Base-by-base conservation (phyloP, 1,140 invertebrate species). In the Pogonomyrmex barbatus region DNA sequence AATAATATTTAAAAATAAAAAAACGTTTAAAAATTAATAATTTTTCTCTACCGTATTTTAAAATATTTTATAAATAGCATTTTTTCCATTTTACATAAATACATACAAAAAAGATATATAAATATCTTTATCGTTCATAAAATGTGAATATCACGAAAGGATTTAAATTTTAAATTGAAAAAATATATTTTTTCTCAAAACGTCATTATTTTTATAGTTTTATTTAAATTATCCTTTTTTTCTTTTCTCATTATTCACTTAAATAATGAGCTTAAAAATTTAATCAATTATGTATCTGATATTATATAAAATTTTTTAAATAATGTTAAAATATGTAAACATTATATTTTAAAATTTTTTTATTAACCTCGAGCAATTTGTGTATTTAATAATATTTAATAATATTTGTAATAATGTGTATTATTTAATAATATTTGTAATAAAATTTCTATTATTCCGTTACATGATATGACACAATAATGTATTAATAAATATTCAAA, bases 271-370 rank as follows among this genome's bases (percentile, higher is more conserved):
- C 36, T 65, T 65, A 39, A 63, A 39, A 63, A 65, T 63, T 39
- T 63, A 42, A 65, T n/a, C 2, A 65, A 42, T 67, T 42, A 42
- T 42, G 3, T 42, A 67, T n/a, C 2, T 45, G 8, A 67, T 24
- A 67, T 9, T 67, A 67, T n/a, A n/a, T n/a, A 45, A 67, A 67
- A 67, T 45, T 67, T 4, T 10, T 24, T 45, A 12, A 67, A 45
- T 65, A 5, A 67, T 24, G 24, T 24, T 24, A 24, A 24, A 24
- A 24, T 24, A 24, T 24, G 24, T 24, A 24, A 24, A 24, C 24
- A 24, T 24, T 24, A 24, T 24, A 24, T 24, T 24, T 24, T 24
- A 24, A 24, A 24, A 36, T 36, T 2, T 56, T 6, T 24, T 56
- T 56, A 56, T 24, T 0, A 17, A 62, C 10, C 17, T 62, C 12